These are phyloP conservation scores for Augochlora pura DNA, from an alignment of 1,140 invertebrate genomes.

Conservation along the genomic window DNA sequence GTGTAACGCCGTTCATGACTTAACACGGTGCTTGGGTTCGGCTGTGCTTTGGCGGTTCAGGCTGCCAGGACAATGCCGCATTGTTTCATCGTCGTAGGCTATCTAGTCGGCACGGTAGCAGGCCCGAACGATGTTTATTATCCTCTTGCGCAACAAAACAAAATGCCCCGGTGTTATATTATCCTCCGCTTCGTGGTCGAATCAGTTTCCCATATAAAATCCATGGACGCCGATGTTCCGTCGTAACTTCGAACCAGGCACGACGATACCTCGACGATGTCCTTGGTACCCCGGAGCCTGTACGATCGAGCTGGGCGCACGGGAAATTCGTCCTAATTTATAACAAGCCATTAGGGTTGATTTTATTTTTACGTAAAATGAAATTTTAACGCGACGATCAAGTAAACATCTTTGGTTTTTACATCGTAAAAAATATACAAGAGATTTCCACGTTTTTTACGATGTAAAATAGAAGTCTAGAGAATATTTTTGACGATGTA, in stretches of 20 bases:
- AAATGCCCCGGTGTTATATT: slow-evolving; percentile 58
- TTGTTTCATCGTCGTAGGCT: slow-evolving; percentile 71
- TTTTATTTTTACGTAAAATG: too few species aligned
- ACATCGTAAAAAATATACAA: too few species aligned
- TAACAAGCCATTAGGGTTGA: too few species aligned
- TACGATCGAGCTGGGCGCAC: neutral
- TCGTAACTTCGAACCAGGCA: slow-evolving; percentile 48
- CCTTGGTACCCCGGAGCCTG: slow-evolving; percentile 7
- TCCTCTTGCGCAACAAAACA: slow-evolving; percentile 64
- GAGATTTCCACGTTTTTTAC: too few species aligned
- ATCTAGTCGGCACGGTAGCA: slow-evolving; percentile 66
- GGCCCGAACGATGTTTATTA: slow-evolving; percentile 67
- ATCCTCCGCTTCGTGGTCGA: slow-evolving; percentile 50
- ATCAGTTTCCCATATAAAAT: slow-evolving; percentile 60
- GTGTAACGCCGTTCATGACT: slow-evolving; percentile 65
- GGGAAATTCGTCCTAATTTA: neutral
- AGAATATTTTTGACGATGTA: too few species aligned
- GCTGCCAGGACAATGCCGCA: slow-evolving; percentile 74
- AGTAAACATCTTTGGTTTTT: too few species aligned
- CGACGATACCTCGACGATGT: slow-evolving; percentile 33
- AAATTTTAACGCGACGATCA: too few species aligned
- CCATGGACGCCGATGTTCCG: slow-evolving; percentile 27
- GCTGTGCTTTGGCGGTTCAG: slow-evolving; percentile 57
- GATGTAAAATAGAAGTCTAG: too few species aligned
- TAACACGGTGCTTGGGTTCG: slow-evolving; percentile 59